Conservation (phyloP, 2,113 vertebrate species). For the Myotis lucifugus region DNA sequence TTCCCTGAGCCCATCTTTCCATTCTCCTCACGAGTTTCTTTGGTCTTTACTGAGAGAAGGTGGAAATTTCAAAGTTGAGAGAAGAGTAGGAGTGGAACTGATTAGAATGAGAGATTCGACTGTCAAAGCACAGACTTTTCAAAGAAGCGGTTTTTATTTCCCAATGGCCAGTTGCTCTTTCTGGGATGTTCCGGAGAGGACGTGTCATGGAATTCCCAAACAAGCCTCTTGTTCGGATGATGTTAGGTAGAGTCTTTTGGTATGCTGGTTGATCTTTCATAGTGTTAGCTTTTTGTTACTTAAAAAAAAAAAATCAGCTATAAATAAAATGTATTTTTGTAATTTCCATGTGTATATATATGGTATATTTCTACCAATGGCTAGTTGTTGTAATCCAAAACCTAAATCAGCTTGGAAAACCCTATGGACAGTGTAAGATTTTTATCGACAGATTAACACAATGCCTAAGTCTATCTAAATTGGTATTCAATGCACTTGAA, state of each 20-base stretch:
- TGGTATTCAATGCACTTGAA: slow-evolving; percentile 77
- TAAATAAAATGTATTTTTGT: slow-evolving; percentile 92
- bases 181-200: slow-evolving; percentile 64
- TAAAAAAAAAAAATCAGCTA: slow-evolving; percentile 84
- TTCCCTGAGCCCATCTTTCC: slow-evolving; percentile 73
- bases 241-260: slow-evolving; percentile 78
- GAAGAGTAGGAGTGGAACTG: slow-evolving; percentile 53
- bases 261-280: slow-evolving; percentile 82
- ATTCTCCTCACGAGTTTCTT: slow-evolving; percentile 84
- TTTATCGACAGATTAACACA: slow-evolving; percentile 58
- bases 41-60: slow-evolving; percentile 83
- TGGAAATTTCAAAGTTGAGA: slow-evolving; percentile 64
- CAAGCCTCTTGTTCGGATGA: slow-evolving; percentile 73
- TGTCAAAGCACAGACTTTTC: slow-evolving; percentile 84
- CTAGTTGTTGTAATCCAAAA: slow-evolving; percentile 76
- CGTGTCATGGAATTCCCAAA: slow-evolving; percentile 63
- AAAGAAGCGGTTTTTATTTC: slow-evolving; percentile 76
- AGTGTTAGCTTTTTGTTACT: slow-evolving; percentile 86
- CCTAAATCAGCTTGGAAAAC: slow-evolving; percentile 75
- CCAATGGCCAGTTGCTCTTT: slow-evolving; percentile 68
- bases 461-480: slow-evolving; percentile 68
- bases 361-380: slow-evolving; percentile 87
- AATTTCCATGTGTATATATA: slow-evolving; percentile 87
- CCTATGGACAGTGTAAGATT: slow-evolving; percentile 51
- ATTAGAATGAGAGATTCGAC: slow-evolving; percentile 68